A percentile compares a stretch with the other conserved stretches of the same genome.
phyloP scores from a whole-genome alignment of 2,888 invertebrate species.

The Caenorhabditis japonica region DNA sequence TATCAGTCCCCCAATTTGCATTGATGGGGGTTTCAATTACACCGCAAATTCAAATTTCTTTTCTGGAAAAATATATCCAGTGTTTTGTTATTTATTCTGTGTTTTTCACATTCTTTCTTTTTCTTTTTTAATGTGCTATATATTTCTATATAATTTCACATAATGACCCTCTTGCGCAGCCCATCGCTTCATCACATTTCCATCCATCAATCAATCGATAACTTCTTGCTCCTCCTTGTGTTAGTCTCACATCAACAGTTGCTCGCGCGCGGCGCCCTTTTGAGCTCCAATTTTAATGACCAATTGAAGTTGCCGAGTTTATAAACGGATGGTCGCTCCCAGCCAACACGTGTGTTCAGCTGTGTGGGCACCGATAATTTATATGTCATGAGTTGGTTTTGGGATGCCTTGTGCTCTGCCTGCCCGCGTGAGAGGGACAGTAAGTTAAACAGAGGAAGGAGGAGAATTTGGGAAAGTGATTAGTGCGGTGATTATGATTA shows the following conservation, averaged over 20 bases:
- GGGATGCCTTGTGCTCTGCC: constrained; percentile 8
- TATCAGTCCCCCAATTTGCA: too few relatives aligned
- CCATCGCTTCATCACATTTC: constrained; percentile 12
- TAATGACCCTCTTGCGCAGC: too few relatives aligned
- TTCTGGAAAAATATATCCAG: too few relatives aligned
- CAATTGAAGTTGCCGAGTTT: constrained; percentile 55
- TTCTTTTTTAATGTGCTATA: not conserved
- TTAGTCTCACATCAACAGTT: constrained; percentile 20
- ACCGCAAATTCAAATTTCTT: too few relatives aligned
- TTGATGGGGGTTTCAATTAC: too few relatives aligned
- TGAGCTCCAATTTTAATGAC: constrained; percentile 46
- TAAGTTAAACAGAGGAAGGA: not conserved
- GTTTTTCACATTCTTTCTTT: not conserved
- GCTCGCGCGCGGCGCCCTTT: constrained; percentile 42
- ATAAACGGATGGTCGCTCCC: constrained; percentile 41
- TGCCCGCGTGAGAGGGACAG: too few relatives aligned
- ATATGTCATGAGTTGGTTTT: too few relatives aligned
- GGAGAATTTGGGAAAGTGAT: constrained; percentile 36
- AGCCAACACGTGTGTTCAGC: constrained; percentile 25
- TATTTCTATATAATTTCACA: too few relatives aligned
- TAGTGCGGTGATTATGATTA: constrained; percentile 22
- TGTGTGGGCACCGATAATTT: constrained; percentile 23
- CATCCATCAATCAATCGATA: constrained; percentile 53
- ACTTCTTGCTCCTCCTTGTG: not conserved
- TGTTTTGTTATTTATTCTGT: too few relatives aligned